Conservation (phyloP, 2,797 vertebrate species). For the Petrocephalus schoutedeni region DNA sequence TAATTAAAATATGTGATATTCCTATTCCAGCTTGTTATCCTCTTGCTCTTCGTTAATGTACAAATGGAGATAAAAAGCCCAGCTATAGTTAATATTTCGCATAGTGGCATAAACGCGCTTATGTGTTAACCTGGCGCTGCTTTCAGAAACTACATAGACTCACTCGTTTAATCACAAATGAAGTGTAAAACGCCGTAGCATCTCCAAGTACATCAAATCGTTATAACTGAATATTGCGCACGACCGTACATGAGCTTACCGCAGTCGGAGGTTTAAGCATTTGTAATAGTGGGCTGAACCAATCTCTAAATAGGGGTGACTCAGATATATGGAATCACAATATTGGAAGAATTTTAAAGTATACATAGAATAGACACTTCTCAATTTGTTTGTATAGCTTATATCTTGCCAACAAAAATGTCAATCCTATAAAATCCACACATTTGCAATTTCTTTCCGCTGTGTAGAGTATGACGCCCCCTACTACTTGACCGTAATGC, state of each 20-base stretch:
- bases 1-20: neutral
- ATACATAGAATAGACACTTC: neutral
- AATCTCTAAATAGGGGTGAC: constrained; percentile 10
- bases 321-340: neutral
- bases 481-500: neutral
- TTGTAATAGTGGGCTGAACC: constrained; percentile 23
- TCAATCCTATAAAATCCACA: neutral
- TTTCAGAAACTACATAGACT: neutral
- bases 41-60: neutral
- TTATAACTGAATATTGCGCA: neutral
- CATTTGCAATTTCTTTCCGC: neutral
- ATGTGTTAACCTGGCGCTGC: neutral
- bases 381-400: neutral
- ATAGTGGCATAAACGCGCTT: neutral
- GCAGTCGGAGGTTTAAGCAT: neutral
- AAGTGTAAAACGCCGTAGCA: neutral
- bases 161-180: neutral
- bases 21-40: neutral
- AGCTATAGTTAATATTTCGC: neutral
- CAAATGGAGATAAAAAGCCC: neutral
- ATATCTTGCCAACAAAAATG: neutral
- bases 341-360: neutral
- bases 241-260: neutral
- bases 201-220: neutral
- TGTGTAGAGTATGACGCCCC: neutral